Percentiles rank a stretch among this genome's conserved stretches.
Conservation (phyloP, 1,140 invertebrate genomes). For the Cotesia glomerata region DNA sequence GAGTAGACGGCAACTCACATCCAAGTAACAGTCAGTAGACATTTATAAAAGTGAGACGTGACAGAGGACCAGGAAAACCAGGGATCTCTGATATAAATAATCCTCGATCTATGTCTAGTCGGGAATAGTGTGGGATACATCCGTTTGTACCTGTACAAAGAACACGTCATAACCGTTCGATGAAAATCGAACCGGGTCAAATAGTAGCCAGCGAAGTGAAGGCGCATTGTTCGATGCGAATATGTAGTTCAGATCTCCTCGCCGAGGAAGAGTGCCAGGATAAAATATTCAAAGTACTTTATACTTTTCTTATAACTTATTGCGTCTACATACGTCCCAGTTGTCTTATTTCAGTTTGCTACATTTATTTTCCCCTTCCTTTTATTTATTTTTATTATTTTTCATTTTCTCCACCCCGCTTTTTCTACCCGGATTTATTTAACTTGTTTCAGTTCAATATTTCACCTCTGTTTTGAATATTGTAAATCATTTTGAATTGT, state of each 20-base stretch:
- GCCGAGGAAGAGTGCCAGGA: slow-evolving; percentile 1
- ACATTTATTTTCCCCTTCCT: background rate
- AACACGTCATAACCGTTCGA: slow-evolving; percentile 8
- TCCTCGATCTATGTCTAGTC: background rate
- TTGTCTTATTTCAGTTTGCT: slow-evolving; percentile 20
- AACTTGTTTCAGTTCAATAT: slow-evolving; percentile 2
- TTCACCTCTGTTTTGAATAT: background rate
- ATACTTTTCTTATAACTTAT: slow-evolving; percentile 25
- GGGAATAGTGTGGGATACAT: background rate
- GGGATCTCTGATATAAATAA: background rate
- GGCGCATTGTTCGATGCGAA: slow-evolving; percentile 19
- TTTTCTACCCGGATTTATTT: slow-evolving; percentile 1
- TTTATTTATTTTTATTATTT: background rate
- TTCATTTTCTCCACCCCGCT: background rate
- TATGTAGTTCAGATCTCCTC: slow-evolving; percentile 6
- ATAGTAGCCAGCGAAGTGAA: background rate
- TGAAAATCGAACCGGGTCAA: slow-evolving; percentile 11
- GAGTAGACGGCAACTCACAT: background rate
- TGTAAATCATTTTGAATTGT: background rate
- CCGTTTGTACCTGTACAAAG: background rate
- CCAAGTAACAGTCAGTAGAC: background rate
- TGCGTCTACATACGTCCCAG: slow-evolving; percentile 33
- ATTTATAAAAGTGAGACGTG: slow-evolving; percentile 3
- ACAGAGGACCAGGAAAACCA: background rate
- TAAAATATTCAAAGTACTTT: slow-evolving; percentile 37